phyloP scores from a whole-genome alignment of 2,888 invertebrate genomes.

The Ormia ochracea region DNA sequence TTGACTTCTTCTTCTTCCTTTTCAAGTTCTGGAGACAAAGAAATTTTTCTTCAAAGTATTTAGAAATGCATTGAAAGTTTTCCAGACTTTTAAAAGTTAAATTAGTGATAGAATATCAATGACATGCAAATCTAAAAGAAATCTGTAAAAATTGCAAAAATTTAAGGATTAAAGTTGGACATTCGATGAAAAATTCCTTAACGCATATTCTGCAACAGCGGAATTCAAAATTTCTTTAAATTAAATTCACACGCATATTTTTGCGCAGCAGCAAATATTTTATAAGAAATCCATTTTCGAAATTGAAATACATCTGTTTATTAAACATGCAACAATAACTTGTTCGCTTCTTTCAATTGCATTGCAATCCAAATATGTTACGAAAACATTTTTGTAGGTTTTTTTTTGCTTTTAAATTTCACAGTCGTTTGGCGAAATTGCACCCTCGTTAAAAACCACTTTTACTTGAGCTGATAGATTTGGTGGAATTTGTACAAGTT shows the following conservation, averaged over 20 bases:
- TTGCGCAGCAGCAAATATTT: neutral
- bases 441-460: conserved; percentile 45
- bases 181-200: too few species aligned
- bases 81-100: neutral
- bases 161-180: neutral
- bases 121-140: neutral
- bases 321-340: neutral
- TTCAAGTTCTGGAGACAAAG: neutral
- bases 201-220: too few species aligned
- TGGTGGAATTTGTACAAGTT: neutral
- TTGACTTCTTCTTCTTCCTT: neutral
- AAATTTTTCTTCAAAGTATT: neutral
- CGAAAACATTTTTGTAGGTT: conserved; percentile 7
- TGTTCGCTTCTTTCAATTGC: conserved; percentile 2
- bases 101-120: too few species aligned
- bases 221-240: neutral
- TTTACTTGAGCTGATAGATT: conserved; percentile 18
- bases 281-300: conserved; percentile 14
- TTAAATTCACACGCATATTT: neutral
- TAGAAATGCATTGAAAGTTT: neutral
- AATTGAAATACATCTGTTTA: conserved; percentile 29
- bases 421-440: conserved; percentile 8
- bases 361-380: conserved; percentile 28
- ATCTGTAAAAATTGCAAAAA: neutral
- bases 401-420: neutral